Evolutionary conservation across 2,888 invertebrate genomes (phyloP).

Genomic region (Eutolmus rufibarbis): DNA sequence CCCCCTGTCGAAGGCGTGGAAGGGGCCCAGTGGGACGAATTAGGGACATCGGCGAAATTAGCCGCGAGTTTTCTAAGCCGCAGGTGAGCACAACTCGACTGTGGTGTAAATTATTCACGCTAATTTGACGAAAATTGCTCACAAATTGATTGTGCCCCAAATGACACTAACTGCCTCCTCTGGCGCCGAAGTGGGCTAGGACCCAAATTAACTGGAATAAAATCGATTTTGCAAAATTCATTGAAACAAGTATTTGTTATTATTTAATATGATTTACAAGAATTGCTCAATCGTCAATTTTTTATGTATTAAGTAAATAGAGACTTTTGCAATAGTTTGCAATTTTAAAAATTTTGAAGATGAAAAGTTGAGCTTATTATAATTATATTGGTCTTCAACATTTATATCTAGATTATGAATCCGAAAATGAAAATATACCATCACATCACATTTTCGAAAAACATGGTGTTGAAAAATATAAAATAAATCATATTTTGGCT

Average conservation of each 20-base stretch:
- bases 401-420: no score
- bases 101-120: background rate
- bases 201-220: background rate
- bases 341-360: no score
- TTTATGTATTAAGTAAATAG: no score
- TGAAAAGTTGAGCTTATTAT: no score
- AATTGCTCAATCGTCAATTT: no score
- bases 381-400: no score
- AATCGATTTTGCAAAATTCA: background rate
- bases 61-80: background rate
- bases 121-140: slow-evolving; percentile 14
- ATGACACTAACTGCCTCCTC: background rate
- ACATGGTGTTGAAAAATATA: no score
- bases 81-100: background rate
- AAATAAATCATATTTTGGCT: no score
- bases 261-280: no score
- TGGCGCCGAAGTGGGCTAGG: background rate
- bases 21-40: background rate
- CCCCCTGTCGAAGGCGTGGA: background rate
- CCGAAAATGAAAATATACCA: no score
- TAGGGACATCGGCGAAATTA: background rate
- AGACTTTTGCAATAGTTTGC: no score
- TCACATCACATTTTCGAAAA: no score
- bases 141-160: background rate
- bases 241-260: background rate